phyloP scores from a whole-genome alignment of 2,113 vertebrate genomes.

The Malurus alboscapulatus region DNA sequence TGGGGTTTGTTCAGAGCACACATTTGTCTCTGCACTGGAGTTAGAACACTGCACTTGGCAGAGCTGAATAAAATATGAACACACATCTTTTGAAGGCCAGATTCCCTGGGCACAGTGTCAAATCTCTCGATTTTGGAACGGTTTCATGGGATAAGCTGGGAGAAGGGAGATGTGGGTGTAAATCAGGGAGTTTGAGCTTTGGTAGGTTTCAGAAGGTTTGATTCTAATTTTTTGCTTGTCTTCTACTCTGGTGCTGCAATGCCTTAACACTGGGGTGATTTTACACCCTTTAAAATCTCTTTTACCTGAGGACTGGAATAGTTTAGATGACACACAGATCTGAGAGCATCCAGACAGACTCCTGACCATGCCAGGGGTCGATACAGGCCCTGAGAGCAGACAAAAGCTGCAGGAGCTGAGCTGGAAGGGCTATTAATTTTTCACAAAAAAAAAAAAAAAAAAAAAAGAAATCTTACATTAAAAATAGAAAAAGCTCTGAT shows the following conservation, averaged over 20 bases:
- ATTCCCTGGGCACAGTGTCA: background rate
- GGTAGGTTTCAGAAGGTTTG: background rate
- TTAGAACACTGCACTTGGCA: background rate
- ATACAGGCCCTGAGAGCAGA: background rate
- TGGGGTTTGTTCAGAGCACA: background rate
- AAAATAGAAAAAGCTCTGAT: constrained; percentile 34
- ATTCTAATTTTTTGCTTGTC: background rate
- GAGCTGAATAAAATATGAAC: background rate
- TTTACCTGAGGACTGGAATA: background rate
- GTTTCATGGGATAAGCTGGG: background rate
- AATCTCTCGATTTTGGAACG: background rate
- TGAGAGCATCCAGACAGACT: background rate
- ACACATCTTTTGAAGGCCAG: background rate
- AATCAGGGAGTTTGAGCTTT: background rate
- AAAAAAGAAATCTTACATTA: background rate
- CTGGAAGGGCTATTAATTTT: background rate
- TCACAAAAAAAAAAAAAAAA: background rate
- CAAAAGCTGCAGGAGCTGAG: background rate
- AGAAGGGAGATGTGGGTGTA: background rate
- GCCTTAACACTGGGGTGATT: background rate
- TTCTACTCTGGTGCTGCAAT: background rate
- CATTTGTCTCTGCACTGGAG: background rate
- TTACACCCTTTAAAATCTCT: background rate
- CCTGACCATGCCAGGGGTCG: accelerated
- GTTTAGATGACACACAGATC: background rate